These are phyloP conservation scores for Orgyia antiqua DNA, from an alignment of 2,888 invertebrate genomes.

Conservation along the genomic window DNA sequence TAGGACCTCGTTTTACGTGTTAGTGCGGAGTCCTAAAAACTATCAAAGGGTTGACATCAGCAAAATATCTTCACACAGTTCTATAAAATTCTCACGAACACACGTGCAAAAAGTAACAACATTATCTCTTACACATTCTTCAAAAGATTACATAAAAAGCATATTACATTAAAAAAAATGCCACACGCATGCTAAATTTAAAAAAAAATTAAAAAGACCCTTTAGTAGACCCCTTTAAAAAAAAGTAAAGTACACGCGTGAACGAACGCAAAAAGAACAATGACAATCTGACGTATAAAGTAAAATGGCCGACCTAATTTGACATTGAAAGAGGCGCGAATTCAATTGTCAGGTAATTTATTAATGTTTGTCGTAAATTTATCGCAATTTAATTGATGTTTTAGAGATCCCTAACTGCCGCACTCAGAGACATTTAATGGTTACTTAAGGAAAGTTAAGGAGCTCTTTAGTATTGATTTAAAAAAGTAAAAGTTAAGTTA, in stretches of 20 bases:
- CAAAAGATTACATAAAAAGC: conserved; percentile 17
- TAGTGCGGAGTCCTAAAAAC: no score
- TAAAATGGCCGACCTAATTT: conserved; percentile 69
- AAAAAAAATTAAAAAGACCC: conserved; percentile 17
- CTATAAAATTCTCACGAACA: conserved; percentile 21
- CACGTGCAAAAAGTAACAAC: conserved; percentile 29
- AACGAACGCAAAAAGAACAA: conserved; percentile 52
- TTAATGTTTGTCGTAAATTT: conserved; percentile 62
- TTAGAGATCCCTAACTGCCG: conserved; percentile 13
- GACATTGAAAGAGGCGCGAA: conserved; percentile 72
- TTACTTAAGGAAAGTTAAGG: no score
- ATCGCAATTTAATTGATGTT: conserved; percentile 58
- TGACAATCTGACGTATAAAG: conserved; percentile 49
- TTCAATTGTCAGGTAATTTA: conserved; percentile 71
- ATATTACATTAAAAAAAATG: conserved; percentile 12
- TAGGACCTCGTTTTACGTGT: no score
- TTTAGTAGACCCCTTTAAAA: conserved; percentile 52
- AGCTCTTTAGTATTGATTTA: no score
- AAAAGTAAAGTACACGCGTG: conserved; percentile 52
- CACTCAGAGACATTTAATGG: no score
- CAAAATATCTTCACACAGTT: conserved; percentile 1
- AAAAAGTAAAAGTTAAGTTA: no score
- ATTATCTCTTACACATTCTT: conserved; percentile 22
- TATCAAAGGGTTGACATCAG: conserved; percentile 1
- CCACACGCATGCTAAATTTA: conserved; percentile 23